These are phyloP conservation scores for Sardinella longiceps DNA, from an alignment of 2,797 vertebrate species.

Conservation along the genomic window DNA sequence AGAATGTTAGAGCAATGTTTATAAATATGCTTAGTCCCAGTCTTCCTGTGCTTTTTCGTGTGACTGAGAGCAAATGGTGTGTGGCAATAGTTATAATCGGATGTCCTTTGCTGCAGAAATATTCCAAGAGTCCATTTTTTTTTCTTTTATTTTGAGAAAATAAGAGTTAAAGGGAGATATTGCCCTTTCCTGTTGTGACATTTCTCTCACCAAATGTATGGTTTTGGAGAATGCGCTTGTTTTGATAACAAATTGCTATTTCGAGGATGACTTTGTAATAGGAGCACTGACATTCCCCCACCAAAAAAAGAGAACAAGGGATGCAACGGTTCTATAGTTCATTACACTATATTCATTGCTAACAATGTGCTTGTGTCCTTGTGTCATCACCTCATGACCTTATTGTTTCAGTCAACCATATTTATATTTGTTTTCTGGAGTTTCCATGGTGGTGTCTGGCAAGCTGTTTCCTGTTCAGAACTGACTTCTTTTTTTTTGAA, in stretches of 20 bases:
- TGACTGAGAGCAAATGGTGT: neutral
- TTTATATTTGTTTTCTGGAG: neutral
- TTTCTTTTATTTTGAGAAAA: no score
- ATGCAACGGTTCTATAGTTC: neutral
- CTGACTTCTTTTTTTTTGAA: neutral
- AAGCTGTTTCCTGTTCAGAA: neutral
- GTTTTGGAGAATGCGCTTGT: neutral
- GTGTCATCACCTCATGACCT: neutral
- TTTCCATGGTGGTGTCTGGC: slow-evolving; percentile 4
- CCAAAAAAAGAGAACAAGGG: neutral
- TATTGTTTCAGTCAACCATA: neutral
- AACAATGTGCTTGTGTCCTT: neutral
- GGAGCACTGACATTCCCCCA: neutral
- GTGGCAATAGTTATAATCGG: neutral
- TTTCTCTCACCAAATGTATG: neutral
- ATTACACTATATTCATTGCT: neutral
- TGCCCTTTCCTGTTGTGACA: no score
- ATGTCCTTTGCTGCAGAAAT: neutral
- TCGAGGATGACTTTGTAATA: neutral
- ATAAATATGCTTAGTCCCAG: neutral
- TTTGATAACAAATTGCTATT: neutral
- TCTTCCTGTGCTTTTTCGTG: neutral
- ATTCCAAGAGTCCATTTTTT: no score
- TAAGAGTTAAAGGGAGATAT: no score
- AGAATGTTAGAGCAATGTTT: neutral